Evolutionary conservation across 2,888 invertebrate genomes (phyloP), one percentile per base, ranked within the genome.

Genomic region (Anthoptus insignis): DNA sequence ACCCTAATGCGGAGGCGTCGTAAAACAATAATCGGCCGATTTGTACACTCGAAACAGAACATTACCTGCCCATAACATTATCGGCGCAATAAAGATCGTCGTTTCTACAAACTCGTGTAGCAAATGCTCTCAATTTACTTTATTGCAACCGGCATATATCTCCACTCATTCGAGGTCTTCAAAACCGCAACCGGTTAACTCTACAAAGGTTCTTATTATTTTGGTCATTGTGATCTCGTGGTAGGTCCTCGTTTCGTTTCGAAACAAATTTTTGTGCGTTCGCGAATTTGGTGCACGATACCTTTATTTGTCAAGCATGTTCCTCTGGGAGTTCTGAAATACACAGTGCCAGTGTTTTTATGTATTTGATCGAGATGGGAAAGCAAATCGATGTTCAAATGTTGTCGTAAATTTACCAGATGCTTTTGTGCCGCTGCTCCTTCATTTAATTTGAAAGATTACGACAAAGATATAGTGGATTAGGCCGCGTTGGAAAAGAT

Each of bases 11-110:
- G 52, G 32, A 63, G 50, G 27, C 57, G 42, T 87, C 86, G 84
- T 89, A 86, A 89, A 89, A 84, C 86, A 89, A 89, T 89, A 86
- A 88, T 84, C 82, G 78, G 79, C 75, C 84, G 84, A 85, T 91
- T 88, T 81, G 82, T 87, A 84, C 84, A 81, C 83, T 82, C 80
- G 85, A 80, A 87, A 86, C 86, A 87, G 83, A 84, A 80, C 89
- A 89, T 90, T 91, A 89, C 88, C 89, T 88, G 89, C 86, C 89
- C 89, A 88, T 91, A 87, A 89, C 90, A 90, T 91, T 91, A 91
- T 90, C 89, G 87, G 80, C 76, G 77, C 88, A 82, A 89, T 90
- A 91, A 91, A 90, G 84, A 87, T 89, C 80, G 82, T 83, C 86
- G 84, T 84, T 82, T 80, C 84, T 81, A 80, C 84, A 82, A 88